These are phyloP conservation scores for Acanthis flammea DNA, from an alignment of 2,797 vertebrate species.

Conservation along the genomic window DNA sequence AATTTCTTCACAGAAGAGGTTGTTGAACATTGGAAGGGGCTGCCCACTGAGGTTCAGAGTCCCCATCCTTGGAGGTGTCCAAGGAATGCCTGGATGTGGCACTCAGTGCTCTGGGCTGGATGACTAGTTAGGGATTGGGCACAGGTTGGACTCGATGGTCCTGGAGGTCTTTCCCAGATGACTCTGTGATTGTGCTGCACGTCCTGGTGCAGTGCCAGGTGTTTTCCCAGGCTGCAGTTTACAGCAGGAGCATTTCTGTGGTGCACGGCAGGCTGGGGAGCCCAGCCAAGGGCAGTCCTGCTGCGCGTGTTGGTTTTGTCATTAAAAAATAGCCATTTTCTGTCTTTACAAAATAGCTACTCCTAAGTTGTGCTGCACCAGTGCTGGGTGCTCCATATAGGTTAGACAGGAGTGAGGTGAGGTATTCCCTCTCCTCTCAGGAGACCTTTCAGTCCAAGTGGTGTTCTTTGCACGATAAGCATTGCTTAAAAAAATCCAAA, in stretches of 20 bases:
- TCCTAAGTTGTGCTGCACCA: not conserved
- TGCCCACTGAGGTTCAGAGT: not conserved
- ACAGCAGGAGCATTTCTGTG: not conserved
- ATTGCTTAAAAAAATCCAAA: not conserved
- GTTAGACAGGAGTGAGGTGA: not conserved
- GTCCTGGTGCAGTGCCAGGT: not conserved
- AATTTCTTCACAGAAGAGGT: not conserved
- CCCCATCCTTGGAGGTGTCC: not conserved
- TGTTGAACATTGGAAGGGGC: not conserved
- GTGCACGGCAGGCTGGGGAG: not conserved
- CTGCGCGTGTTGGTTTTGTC: rapidly evolving
- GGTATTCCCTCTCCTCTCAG: not conserved
- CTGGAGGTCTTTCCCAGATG: not conserved
- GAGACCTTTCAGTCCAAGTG: rapidly evolving
- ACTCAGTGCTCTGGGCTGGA: not conserved
- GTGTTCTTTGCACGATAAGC: not conserved
- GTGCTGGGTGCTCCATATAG: rapidly evolving
- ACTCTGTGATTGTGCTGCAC: not conserved
- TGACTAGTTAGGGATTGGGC: not conserved
- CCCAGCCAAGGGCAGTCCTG: not conserved
- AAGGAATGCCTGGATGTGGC: not conserved
- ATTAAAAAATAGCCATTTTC: not conserved
- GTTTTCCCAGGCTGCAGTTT: not conserved
- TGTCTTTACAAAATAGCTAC: not conserved
- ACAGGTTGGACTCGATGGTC: not conserved